Base-by-base conservation (phyloP, 2,888 invertebrate genomes). In the Pristionchus fissidentatus region DNA sequence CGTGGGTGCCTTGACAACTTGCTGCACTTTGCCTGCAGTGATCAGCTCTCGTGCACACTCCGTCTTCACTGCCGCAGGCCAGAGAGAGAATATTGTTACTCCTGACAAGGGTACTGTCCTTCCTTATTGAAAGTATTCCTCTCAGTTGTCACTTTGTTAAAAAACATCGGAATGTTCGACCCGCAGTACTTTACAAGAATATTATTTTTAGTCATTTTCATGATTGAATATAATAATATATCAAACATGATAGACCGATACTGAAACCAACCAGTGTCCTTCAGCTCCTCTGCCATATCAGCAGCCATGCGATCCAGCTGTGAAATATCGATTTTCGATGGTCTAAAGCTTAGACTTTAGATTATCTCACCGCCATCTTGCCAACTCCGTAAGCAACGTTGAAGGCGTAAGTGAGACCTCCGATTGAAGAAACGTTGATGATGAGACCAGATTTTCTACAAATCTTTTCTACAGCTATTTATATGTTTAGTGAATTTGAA, bases 381-480 rank as follows among this genome's bases (percentile, higher is more conserved):
- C 93, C 93, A 29, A 93, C 90, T 1, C 93, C 93, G 85, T 93
- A 93, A 0, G 93, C 89, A 1, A 93, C 92, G 85, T 92, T 93
- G 88, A 93, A 93, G 8, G 93, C 84, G 85, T 93, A 93, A 29
- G 84, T 86, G 5, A 93, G 89, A 3, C 93, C 93, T 2, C 93
- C 93, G 38, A 86, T 85, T 0, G 93, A 93, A 7, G 93, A 93
- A 5, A 93, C 86, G 85, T 93, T 93, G 2, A 93, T 91, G 78
- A 93, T 93, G 10, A 93, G 87, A 1, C 93, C 93, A 5, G 85
- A 83, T 38, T 83, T 83, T 26, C 90, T 86, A 5, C 7, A 82
- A 35, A 73, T 62, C 10, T 43, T 43, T 73, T n/a, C 15, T 22
- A 19, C 4, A 66, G 35, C 8, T 32, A 32, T 1, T 66, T 22